Conservation (phyloP, 2,888 invertebrate genomes). For the Eubasilissa splendida region DNA sequence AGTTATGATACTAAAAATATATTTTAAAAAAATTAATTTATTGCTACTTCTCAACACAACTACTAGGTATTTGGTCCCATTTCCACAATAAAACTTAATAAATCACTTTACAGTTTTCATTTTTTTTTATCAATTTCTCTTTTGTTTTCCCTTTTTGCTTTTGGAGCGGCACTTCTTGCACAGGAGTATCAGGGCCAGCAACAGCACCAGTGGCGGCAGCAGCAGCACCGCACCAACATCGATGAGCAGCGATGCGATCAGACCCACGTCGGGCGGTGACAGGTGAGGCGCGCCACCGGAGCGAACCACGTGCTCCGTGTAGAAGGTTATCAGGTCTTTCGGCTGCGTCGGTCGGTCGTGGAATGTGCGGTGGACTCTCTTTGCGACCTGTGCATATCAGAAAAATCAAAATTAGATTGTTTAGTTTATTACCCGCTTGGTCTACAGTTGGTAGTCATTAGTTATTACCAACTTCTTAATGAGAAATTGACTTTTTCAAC, state of each 20-base stretch:
- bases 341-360: conserved; percentile 55
- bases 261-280: conserved; percentile 39
- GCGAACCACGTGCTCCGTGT: conserved; percentile 53
- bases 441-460: no score
- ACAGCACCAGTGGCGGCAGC: conserved; percentile 28
- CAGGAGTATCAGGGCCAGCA: not conserved
- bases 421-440: no score
- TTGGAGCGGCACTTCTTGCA: conserved; percentile 7
- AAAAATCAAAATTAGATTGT: not conserved
- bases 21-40: no score
- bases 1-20: no score
- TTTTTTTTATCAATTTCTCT: conserved; percentile 1
- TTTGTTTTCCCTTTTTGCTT: not conserved
- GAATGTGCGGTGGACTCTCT: conserved; percentile 44
- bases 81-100: no score
- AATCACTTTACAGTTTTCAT: no score
- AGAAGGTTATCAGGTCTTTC: conserved; percentile 44
- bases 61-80: no score
- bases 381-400: conserved; percentile 51
- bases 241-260: conserved; percentile 44
- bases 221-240: conserved; percentile 45
- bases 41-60: no score
- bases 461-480: no score
- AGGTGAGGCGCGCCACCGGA: conserved; percentile 52
- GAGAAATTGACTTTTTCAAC: no score